A percentile compares a stretch with the other conserved stretches of the same genome.
These are phyloP conservation scores for Molorchus minor DNA, from an alignment of 2,888 invertebrate genomes.

Conservation along the genomic window DNA sequence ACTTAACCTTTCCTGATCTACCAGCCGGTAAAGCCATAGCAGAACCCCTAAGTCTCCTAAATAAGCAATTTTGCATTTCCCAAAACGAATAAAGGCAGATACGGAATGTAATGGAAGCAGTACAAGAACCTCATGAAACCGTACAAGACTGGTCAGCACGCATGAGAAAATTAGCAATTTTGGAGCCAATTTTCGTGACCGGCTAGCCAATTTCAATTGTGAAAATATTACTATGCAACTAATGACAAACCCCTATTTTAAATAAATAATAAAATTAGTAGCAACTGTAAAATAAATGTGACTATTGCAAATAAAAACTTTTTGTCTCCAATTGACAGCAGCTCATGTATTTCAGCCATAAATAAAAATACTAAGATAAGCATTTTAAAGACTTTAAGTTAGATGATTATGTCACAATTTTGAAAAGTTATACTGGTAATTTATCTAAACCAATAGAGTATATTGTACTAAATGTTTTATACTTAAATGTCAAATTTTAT, in stretches of 20 bases:
- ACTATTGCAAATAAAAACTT: too few species aligned
- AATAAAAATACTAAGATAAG: not conserved
- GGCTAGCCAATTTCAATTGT: too few species aligned
- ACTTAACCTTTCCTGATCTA: not conserved
- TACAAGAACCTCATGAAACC: not conserved
- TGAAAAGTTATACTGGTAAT: constrained; percentile 10
- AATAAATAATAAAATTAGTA: too few species aligned
- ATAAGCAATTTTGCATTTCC: not conserved
- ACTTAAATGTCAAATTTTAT: constrained; percentile 5
- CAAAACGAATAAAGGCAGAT: not conserved
- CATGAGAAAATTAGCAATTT: not conserved
- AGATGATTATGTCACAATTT: not conserved
- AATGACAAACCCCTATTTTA: too few species aligned
- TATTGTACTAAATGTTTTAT: constrained; percentile 1
- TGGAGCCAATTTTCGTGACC: too few species aligned
- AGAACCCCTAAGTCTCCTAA: not conserved
- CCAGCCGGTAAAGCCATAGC: not conserved
- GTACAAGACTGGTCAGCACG: not conserved
- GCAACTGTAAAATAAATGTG: too few species aligned
- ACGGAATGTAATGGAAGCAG: not conserved
- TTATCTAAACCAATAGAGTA: constrained; percentile 1
- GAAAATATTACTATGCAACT: too few species aligned
- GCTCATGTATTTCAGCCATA: not conserved
- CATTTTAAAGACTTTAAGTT: not conserved
- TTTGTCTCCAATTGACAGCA: too few species aligned